Evolutionary conservation across 1,140 invertebrate species (phyloP), one percentile per base, ranked within the genome.

Genomic region (Drosophila tani): DNA sequence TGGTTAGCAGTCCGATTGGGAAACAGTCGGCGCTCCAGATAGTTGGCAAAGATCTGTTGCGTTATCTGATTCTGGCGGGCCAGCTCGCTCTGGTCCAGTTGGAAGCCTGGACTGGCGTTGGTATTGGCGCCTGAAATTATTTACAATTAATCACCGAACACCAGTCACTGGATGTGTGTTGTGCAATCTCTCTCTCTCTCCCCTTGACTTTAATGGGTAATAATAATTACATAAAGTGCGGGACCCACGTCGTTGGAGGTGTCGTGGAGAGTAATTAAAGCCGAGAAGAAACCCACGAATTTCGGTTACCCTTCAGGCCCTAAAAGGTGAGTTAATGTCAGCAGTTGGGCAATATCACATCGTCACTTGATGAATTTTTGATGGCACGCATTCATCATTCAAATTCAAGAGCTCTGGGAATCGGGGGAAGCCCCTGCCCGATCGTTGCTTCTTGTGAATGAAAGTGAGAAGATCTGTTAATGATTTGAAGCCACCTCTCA

Each of bases 51-150:
- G 71, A 96, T 96, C 93, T 96, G 95, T 90, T 95, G 94, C 19
- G 95, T 96, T 90, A 96, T 96, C 91, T 94, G 94, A 93, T 96
- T 96, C 94, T 96, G 95, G 49, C 95, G 92, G 78, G 94, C 94
- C 87, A 96, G 88, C 92, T 96, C 95, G 70, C 93, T 93, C 40
- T 93, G 76, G 91, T 94, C 95, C 94, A 92, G 65, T 59, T 87
- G 78, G 50, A 85, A 85, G 55, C 75, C 41, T 15, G 63, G 63
- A 59, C 21, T 79, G 17, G 64, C 45, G 38, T 75, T 55, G 38
- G 56, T 46, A 51, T 63, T 70, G 50, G 73, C 63, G 63, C 71
- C 84, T 88, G 58, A 55, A 87, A 75, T 65, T 55, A 47, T 64
- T 19, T 29, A 67, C 64, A 77, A 82, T 82, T 86, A 86, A 88